Percentiles rank a stretch among this genome's conserved stretches.
These are phyloP conservation scores for Phyllostomus discolor DNA, from an alignment of 2,113 vertebrate genomes.

Conservation along the genomic window DNA sequence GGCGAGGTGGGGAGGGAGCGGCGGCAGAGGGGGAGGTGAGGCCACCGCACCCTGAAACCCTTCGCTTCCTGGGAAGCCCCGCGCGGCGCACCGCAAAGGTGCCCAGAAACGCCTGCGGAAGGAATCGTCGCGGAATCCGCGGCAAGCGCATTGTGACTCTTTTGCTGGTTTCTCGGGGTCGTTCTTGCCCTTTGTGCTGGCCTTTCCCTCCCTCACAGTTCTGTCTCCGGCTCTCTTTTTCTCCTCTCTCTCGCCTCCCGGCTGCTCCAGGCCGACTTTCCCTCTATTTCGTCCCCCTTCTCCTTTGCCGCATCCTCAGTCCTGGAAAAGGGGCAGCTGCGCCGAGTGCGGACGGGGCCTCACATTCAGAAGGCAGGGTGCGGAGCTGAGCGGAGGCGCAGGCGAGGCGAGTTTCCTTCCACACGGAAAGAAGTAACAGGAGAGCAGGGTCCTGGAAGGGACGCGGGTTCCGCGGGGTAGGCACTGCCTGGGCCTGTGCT, in stretches of 20 bases:
- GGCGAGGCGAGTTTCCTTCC: not conserved
- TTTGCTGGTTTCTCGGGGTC: not conserved
- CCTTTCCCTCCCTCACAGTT: not conserved
- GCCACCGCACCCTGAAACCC: conserved; percentile 26
- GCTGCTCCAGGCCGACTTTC: not conserved
- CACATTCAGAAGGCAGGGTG: not conserved
- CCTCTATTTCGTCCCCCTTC: not conserved
- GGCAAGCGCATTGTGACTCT: not conserved
- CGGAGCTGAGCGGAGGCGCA: not conserved
- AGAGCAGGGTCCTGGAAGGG: not conserved
- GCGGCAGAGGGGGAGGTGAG: not conserved
- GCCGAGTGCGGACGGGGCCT: not conserved
- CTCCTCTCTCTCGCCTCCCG: not conserved
- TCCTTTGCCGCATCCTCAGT: not conserved
- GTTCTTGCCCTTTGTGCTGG: not conserved
- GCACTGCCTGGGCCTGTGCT: not conserved
- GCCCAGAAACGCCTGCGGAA: not conserved
- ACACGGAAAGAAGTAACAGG: not conserved
- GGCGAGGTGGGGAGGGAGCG: conserved; percentile 16
- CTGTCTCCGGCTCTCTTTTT: not conserved
- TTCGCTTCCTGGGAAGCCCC: not conserved
- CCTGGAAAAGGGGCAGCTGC: not conserved
- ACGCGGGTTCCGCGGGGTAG: not conserved
- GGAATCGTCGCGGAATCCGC: not conserved
- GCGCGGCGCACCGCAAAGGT: not conserved